These are phyloP conservation scores for Pseudomyrmex sp. DNA, from an alignment of 1,140 invertebrate genomes.

Conservation along the genomic window DNA sequence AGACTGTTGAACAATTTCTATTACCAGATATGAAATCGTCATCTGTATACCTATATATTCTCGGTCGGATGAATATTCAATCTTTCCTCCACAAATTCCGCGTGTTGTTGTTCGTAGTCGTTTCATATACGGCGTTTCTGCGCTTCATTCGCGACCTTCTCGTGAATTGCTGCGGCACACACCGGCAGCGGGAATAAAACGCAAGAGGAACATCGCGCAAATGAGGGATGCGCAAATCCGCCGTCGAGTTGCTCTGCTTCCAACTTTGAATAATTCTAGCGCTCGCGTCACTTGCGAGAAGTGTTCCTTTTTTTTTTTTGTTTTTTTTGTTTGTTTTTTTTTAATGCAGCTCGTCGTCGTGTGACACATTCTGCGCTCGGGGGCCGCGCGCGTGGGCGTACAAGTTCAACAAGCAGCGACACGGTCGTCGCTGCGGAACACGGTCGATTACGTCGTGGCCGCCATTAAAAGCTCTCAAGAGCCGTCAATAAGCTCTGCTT, in stretches of 20 bases:
- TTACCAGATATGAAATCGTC: not conserved
- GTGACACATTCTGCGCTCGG: not conserved
- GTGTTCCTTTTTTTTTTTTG: not conserved
- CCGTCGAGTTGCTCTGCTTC: not conserved
- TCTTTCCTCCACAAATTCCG: slow-evolving; percentile 1
- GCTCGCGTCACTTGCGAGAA: not conserved
- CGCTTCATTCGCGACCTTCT: not conserved
- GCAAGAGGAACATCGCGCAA: slow-evolving; percentile 11
- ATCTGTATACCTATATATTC: not conserved
- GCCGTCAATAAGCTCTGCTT: slow-evolving; percentile 42
- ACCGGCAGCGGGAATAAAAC: slow-evolving; percentile 9
- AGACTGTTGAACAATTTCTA: slow-evolving; percentile 23
- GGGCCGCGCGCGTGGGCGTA: not conserved
- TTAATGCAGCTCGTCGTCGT: too few species aligned
- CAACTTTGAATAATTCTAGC: slow-evolving; percentile 29
- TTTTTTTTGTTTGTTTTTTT: slow-evolving; percentile 11
- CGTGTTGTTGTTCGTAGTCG: not conserved
- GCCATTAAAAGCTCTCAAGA: slow-evolving; percentile 53
- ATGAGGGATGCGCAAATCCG: not conserved
- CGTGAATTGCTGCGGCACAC: slow-evolving; percentile 9
- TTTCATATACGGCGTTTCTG: not conserved
- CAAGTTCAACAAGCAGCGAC: not conserved
- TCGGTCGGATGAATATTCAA: slow-evolving; percentile 38
- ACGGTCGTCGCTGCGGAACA: not conserved
- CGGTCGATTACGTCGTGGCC: slow-evolving; percentile 55